Evolutionary conservation across 2,888 invertebrate genomes (phyloP), one percentile per base, ranked within the genome.

Genomic region (Argynnis bischoffii): DNA sequence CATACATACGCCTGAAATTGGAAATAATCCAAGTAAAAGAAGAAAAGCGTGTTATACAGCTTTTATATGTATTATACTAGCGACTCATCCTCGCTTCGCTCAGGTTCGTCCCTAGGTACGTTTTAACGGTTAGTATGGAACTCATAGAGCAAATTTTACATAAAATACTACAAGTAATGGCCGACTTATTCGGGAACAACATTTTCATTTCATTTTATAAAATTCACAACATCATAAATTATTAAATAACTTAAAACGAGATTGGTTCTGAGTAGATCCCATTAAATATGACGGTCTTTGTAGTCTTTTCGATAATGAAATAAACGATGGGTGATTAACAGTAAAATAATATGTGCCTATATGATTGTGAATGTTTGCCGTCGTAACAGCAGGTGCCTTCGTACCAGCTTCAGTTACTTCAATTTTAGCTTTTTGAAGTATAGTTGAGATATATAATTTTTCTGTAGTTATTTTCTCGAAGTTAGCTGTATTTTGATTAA

Each of bases 381-480:
- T 81, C 0, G 95, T 93, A 0, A 93, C 93, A 0, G 95, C 95
- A 0, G 94, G 92, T 0, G 96, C 96, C 31, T 95, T 93, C 0
- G 96, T 96, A 3, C 96, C 96, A 69, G 95, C 93, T 82, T 96
- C 96, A 35, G 95, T 95, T 0, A 96, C 96, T 79, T 96, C 95
- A 72, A 96, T 95, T 76, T 94, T 94, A 4, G 96, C 95, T 76
- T 95, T 95, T 79, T 96, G 96, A 2, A 96, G 92, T n/a, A 95
- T 90, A 13, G 94, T 90, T 0, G 95, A 94, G 6, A 96, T 92
- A 73, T 89, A 94, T 50, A 95, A 89, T 56, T 91, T 84, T 63
- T 94, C 92, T 6, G 86, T 83, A 0, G 93, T 90, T 55, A 96
- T 94, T 46, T 90, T 89, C 14, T 92, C 82, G 48, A 96, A 93